Evolutionary conservation across 1,140 invertebrate species (phyloP).

Genomic region (Drosophila parabipectinata): DNA sequence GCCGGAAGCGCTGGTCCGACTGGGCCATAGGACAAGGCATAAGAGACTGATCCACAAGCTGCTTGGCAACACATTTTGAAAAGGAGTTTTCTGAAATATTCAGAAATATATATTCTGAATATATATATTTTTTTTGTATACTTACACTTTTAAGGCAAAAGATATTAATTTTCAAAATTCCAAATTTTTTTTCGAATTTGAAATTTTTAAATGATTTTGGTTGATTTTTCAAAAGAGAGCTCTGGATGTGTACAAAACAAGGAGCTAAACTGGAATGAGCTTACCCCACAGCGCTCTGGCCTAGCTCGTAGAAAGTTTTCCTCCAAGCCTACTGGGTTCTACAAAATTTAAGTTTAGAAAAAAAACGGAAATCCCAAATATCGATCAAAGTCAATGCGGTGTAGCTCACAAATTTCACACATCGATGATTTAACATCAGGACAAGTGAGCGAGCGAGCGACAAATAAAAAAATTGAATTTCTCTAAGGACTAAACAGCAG

Average conservation of each 20-base stretch:
- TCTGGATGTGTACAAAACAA: slow-evolving; percentile 30
- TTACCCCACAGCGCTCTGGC: neutral
- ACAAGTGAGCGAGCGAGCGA: slow-evolving; percentile 37
- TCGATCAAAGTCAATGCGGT: slow-evolving; percentile 52
- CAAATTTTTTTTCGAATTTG: slow-evolving; percentile 17
- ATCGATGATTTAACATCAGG: slow-evolving; percentile 69
- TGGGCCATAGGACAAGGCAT: slow-evolving; percentile 60
- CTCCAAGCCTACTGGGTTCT: slow-evolving; percentile 49
- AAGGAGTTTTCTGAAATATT: neutral
- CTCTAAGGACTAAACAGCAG: slow-evolving; percentile 67
- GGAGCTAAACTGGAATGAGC: slow-evolving; percentile 38
- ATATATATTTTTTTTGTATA: neutral
- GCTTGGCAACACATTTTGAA: slow-evolving; percentile 29
- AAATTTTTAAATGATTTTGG: slow-evolving; percentile 35
- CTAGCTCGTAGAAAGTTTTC: neutral
- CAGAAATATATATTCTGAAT: no score
- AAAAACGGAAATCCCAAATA: slow-evolving; percentile 43
- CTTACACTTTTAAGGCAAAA: slow-evolving; percentile 16
- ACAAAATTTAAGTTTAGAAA: slow-evolving; percentile 13
- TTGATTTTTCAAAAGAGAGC: neutral
- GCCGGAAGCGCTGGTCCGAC: slow-evolving; percentile 67
- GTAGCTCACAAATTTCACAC: slow-evolving; percentile 70
- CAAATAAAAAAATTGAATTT: slow-evolving; percentile 66
- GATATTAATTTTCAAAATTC: neutral
- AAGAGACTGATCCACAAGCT: slow-evolving; percentile 63